A percentile compares a stretch with the other conserved stretches of the same genome.
phyloP scores from a whole-genome alignment of 1,140 invertebrate species.

The Drosophila subobscura region DNA sequence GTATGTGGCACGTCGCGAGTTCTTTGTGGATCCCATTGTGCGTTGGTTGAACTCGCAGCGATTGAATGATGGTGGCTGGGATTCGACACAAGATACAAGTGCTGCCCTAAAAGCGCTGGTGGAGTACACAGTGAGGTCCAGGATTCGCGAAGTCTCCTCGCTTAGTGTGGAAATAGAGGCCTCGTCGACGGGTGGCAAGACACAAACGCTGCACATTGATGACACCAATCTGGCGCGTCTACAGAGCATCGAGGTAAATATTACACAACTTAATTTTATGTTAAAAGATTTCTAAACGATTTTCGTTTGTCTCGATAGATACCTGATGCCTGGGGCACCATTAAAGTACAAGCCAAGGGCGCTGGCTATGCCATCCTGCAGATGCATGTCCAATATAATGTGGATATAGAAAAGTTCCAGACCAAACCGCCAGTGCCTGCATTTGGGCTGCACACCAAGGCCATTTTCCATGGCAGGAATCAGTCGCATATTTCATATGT shows the following conservation, averaged over 20 bases:
- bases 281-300: background rate
- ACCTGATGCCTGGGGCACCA: constrained; percentile 95
- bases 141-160: constrained; percentile 94
- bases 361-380: constrained; percentile 96
- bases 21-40: constrained; percentile 92
- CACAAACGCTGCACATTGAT: constrained; percentile 88
- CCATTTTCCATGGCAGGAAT: constrained; percentile 94
- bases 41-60: constrained; percentile 96
- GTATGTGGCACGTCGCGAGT: constrained; percentile 92
- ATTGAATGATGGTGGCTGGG: constrained; percentile 96
- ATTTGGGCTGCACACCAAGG: constrained; percentile 89
- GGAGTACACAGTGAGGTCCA: constrained; percentile 93
- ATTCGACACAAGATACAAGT: constrained; percentile 94
- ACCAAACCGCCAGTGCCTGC: constrained; percentile 91
- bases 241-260: constrained; percentile 88
- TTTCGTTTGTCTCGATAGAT: constrained; percentile 85
- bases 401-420: constrained; percentile 93
- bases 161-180: constrained; percentile 93
- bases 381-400: constrained; percentile 97
- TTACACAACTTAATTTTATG: too few species aligned
- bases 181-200: constrained; percentile 89
- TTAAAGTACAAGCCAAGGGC: constrained; percentile 94
- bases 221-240: constrained; percentile 90
- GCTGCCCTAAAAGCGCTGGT: constrained; percentile 95
- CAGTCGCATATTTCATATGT: constrained; percentile 94